Base-by-base conservation (phyloP, 2,113 vertebrate species). In the Cebus imitator region DNA sequence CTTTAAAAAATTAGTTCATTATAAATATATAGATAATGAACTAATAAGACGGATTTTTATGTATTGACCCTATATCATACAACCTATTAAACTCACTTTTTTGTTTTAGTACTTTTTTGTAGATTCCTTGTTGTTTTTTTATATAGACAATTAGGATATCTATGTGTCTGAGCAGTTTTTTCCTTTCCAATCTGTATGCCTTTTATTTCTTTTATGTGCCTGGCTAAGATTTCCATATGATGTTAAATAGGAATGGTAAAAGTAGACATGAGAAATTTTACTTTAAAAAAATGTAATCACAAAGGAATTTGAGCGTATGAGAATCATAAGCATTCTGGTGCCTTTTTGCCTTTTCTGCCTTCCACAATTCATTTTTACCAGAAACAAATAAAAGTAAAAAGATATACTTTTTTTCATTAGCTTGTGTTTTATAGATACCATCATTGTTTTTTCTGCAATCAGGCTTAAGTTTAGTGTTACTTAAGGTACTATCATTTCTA, bases 401-500 rank as follows among this genome's bases (percentile, higher is more conserved):
- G 13, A 10, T 9, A 87, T 0, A 27, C 88, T 96, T 79, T 87
- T 83, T 96, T 73, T 43, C 72, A 68, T 88, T 17, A 92, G 78
- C 93, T 82, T 86, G n/a, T 70, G 78, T 87, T 93, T 93, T 83
- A n/a, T 93, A 94, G 93, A 98, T 75, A 80, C 40, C 21, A 45
- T 8, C 70, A 43, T 80, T 32, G 7, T 64, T n/a, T 97, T 98
- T 98, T 96, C 88, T 66, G 83, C n/a, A 94, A 16, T 30, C 40
- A 83, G 93, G 52, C 72, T 96, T 90, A 78, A 32, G 2, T 96
- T 70, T 97, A 88, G 86, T 94, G 23, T 85, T 27, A 58, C 75
- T 98, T 94, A 40, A 79, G 66, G 83, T 96, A 32, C 81, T 98
- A 87, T 95, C 1, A 45, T 79, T 97, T 98, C 83, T 50, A 73